phyloP scores from a whole-genome alignment of 2,888 invertebrate species.

The Catocala sponsa region DNA sequence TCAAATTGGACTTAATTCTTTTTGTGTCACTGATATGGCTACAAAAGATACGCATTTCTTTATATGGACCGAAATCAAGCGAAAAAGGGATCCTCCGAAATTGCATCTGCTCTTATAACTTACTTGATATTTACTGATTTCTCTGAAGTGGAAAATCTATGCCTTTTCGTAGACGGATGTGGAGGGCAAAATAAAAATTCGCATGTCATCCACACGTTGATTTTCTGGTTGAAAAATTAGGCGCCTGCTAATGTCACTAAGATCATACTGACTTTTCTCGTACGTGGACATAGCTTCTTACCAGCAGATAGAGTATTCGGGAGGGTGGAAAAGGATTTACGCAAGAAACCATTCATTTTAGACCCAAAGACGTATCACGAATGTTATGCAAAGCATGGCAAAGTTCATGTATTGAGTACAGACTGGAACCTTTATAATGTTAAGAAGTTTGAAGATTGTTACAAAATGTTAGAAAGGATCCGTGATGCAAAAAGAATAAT shows the following conservation, averaged over 20 bases:
- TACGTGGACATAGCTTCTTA: conserved; percentile 20
- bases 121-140: too few relatives aligned
- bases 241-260: conserved; percentile 22
- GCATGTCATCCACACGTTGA: conserved; percentile 24
- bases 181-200: conserved; percentile 34
- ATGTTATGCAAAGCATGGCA: conserved; percentile 27
- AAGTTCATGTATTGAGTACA: conserved; percentile 17
- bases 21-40: too few relatives aligned
- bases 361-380: conserved; percentile 15
- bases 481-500: conserved; percentile 25
- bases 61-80: too few relatives aligned
- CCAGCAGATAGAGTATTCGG: conserved; percentile 14
- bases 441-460: conserved; percentile 19
- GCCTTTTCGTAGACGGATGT: conserved; percentile 29
- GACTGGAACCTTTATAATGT: conserved; percentile 21
- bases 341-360: conserved; percentile 19
- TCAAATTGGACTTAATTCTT: too few relatives aligned
- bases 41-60: too few relatives aligned
- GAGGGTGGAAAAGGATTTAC: conserved; percentile 13
- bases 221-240: conserved; percentile 23
- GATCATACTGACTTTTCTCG: conserved; percentile 27
- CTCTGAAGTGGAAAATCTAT: not conserved
- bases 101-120: too few relatives aligned
- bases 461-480: conserved; percentile 22
- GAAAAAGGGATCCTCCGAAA: too few relatives aligned